These are phyloP conservation scores for Lanistes nyassanus DNA, from an alignment of 1,140 invertebrate genomes.

Conservation along the genomic window DNA sequence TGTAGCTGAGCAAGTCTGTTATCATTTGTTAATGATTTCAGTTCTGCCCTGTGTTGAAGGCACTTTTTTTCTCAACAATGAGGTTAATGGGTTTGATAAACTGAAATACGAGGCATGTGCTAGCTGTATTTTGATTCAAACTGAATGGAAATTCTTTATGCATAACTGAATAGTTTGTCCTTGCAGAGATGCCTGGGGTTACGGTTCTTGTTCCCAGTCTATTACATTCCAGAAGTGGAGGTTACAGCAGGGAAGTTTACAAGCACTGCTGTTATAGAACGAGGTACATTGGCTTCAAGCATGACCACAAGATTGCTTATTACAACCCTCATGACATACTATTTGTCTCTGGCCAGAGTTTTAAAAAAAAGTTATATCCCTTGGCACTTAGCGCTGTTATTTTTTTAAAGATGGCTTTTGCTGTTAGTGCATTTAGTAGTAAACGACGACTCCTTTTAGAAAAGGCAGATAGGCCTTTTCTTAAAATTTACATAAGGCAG, in stretches of 20 bases:
- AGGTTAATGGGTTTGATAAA: too few species aligned
- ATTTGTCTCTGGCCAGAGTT: too few species aligned
- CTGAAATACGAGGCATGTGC: too few species aligned
- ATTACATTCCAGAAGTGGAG: slow-evolving; percentile 70
- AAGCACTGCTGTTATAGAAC: slow-evolving; percentile 61
- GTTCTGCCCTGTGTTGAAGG: not conserved
- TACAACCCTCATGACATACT: too few species aligned
- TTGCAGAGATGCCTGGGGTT: slow-evolving; percentile 66
- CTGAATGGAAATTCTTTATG: not conserved
- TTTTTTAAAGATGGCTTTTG: too few species aligned
- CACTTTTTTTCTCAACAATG: not conserved
- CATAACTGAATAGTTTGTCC: slow-evolving; percentile 8
- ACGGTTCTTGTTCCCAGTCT: slow-evolving; percentile 69
- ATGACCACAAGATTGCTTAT: not conserved
- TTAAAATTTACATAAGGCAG: too few species aligned
- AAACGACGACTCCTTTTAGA: too few species aligned
- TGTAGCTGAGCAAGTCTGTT: not conserved
- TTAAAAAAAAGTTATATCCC: too few species aligned
- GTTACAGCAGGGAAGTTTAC: slow-evolving; percentile 64
- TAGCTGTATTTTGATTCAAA: too few species aligned
- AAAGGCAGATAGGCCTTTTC: too few species aligned
- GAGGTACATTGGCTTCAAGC: slow-evolving; percentile 53
- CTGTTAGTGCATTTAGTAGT: too few species aligned
- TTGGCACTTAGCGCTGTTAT: too few species aligned
- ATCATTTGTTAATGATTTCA: not conserved